phyloP scores from a whole-genome alignment of 2,888 invertebrate species.

The Vannuccia rotundouncinata region DNA sequence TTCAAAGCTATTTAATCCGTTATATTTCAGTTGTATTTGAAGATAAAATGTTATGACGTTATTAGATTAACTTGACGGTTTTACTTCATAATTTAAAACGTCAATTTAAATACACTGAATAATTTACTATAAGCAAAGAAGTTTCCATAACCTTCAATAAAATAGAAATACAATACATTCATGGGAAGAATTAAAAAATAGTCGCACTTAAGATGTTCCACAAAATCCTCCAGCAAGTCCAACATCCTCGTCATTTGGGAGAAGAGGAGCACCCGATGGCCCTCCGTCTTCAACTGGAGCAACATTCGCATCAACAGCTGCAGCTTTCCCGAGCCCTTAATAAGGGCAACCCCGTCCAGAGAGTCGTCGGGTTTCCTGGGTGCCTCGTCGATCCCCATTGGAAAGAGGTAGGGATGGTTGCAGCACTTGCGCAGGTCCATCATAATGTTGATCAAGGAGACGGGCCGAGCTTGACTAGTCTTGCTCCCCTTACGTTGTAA shows the following conservation, averaged over 20 bases:
- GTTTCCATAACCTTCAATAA: no score
- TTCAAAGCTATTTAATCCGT: no score
- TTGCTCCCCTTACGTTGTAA: constrained; percentile 66
- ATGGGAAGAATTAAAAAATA: no score
- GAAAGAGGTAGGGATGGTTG: constrained; percentile 96
- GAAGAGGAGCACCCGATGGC: constrained; percentile 93
- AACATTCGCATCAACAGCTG: constrained; percentile 88
- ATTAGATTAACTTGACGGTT: no score
- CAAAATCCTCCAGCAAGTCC: constrained; percentile 95
- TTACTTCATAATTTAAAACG: no score
- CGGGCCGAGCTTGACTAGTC: constrained; percentile 50
- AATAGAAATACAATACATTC: no score
- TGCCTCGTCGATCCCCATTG: constrained; percentile 71
- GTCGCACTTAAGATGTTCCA: constrained; percentile 82
- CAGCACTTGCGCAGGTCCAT: constrained; percentile 99
- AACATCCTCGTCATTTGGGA: constrained; percentile 99
- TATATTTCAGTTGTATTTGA: no score
- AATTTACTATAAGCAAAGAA: no score
- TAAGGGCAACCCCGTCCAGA: constrained; percentile 80
- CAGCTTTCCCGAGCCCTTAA: constrained; percentile 89
- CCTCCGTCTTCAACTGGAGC: constrained; percentile 75
- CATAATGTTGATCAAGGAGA: constrained; percentile 94
- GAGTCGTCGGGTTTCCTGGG: constrained; percentile 72
- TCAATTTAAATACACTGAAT: no score
- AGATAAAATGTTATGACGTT: no score